phyloP scores from a whole-genome alignment of 2,888 invertebrate genomes.

The Epinotia demarniana region DNA sequence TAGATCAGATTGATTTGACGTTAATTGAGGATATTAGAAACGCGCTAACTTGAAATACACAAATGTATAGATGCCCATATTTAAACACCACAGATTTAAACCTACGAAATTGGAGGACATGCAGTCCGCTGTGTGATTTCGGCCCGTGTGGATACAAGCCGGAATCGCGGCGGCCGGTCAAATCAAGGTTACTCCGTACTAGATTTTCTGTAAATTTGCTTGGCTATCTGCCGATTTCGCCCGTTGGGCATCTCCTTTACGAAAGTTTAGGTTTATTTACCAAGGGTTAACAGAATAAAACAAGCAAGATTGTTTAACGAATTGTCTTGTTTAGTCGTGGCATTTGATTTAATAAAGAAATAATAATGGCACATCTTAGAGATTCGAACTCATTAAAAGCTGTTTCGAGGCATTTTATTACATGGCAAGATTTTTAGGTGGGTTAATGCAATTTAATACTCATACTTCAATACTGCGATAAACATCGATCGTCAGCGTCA shows the following conservation, averaged over 20 bases:
- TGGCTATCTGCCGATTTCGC: too few relatives aligned
- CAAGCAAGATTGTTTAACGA: neutral
- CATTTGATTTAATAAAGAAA: constrained; percentile 6
- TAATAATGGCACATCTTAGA: constrained; percentile 34
- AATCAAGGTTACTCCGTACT: too few relatives aligned
- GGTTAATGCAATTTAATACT: constrained; percentile 18
- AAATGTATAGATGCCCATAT: too few relatives aligned
- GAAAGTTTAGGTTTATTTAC: neutral
- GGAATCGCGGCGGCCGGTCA: too few relatives aligned
- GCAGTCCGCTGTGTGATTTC: too few relatives aligned
- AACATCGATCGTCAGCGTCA: neutral
- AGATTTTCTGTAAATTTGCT: too few relatives aligned
- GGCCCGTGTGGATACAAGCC: too few relatives aligned
- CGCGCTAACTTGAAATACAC: too few relatives aligned
- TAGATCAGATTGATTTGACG: too few relatives aligned
- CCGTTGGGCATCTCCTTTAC: neutral
- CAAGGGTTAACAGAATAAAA: neutral
- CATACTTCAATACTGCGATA: neutral
- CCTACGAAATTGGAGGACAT: too few relatives aligned
- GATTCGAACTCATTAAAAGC: constrained; percentile 8
- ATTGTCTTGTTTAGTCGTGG: constrained; percentile 29
- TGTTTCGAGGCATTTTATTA: constrained; percentile 2
- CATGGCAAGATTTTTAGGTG: constrained; percentile 35
- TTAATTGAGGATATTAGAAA: too few relatives aligned
- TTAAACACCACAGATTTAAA: too few relatives aligned